Conservation (phyloP, 1,140 invertebrate genomes). For the Drosophila kepulauana region DNA sequence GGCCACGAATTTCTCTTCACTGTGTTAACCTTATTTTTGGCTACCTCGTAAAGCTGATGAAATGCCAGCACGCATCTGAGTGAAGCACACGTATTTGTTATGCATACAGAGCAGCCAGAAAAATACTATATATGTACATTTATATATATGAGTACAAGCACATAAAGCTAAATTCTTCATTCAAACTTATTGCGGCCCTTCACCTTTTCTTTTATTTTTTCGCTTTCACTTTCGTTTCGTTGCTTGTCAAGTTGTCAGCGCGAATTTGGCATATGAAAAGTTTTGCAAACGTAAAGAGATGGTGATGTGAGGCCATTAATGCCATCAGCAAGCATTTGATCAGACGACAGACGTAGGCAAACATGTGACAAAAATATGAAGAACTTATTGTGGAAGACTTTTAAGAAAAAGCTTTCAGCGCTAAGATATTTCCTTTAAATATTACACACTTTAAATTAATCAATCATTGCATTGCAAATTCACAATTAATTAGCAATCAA, state of each 20-base stretch:
- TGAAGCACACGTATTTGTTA: constrained; percentile 43
- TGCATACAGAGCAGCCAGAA: constrained; percentile 40
- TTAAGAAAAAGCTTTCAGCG: no score
- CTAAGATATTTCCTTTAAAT: no score
- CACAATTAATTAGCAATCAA: constrained; percentile 5
- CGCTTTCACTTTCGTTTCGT: not conserved
- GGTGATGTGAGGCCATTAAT: constrained; percentile 18
- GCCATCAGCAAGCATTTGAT: constrained; percentile 15
- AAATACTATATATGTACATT: not conserved
- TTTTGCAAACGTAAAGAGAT: constrained; percentile 7
- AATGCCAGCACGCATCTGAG: constrained; percentile 43
- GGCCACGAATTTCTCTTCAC: not conserved
- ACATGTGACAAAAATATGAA: not conserved
- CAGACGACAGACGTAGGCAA: not conserved
- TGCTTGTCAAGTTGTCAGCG: constrained; percentile 48
- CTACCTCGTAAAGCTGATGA: constrained; percentile 46
- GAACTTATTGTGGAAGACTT: no score
- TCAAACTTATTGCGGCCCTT: constrained; percentile 14
- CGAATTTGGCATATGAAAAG: constrained; percentile 43
- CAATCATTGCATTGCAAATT: no score
- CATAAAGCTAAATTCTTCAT: constrained; percentile 27
- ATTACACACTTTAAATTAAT: no score
- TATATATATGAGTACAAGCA: not conserved
- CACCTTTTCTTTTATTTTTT: constrained; percentile 11
- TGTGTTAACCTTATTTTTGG: constrained; percentile 54